A percentile compares a stretch with the other conserved stretches of the same genome.
Evolutionary conservation across 2,797 vertebrate genomes (phyloP).

Genomic region (Tenualosa thibaudeaui): DNA sequence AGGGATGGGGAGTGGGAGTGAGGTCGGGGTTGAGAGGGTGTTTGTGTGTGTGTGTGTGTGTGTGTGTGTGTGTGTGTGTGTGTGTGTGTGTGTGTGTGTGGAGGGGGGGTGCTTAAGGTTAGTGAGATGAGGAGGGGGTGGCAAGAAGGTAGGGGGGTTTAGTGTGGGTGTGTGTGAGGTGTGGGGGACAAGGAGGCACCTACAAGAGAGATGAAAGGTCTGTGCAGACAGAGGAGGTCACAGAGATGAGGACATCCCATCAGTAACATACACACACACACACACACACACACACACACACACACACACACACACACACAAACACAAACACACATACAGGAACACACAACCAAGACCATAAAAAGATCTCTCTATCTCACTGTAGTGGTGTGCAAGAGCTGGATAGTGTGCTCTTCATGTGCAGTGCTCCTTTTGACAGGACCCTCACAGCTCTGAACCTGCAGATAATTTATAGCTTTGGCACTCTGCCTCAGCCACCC

Average conservation of each 20-base stretch:
- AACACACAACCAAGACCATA: not conserved
- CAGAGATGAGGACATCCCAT: constrained; percentile 33
- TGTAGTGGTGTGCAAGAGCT: not conserved
- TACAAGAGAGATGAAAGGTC: constrained; percentile 52
- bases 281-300: not conserved
- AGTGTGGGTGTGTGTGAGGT: too few relatives aligned
- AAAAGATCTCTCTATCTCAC: not conserved
- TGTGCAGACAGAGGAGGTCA: constrained; percentile 31
- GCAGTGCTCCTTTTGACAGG: constrained; percentile 34
- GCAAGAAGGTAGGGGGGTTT: not conserved
- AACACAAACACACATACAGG: not conserved
- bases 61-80: too few relatives aligned
- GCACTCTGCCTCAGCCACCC: constrained; percentile 38
- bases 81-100: not conserved
- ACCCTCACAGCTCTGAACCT: constrained; percentile 38
- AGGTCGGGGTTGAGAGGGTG: not conserved
- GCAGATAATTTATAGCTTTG: constrained; percentile 42
- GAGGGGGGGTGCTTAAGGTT: not conserved
- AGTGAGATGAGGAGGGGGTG: not conserved
- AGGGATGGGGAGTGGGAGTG: constrained; percentile 7
- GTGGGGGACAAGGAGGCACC: constrained; percentile 16
- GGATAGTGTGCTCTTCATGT: not conserved
- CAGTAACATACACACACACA: not conserved
- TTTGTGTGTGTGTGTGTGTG: too few relatives aligned
- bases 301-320: not conserved